These are phyloP conservation scores for Diadema setosum DNA, from an alignment of 35 echinoderm and acorn worm genomes.

Conservation along the genomic window DNA sequence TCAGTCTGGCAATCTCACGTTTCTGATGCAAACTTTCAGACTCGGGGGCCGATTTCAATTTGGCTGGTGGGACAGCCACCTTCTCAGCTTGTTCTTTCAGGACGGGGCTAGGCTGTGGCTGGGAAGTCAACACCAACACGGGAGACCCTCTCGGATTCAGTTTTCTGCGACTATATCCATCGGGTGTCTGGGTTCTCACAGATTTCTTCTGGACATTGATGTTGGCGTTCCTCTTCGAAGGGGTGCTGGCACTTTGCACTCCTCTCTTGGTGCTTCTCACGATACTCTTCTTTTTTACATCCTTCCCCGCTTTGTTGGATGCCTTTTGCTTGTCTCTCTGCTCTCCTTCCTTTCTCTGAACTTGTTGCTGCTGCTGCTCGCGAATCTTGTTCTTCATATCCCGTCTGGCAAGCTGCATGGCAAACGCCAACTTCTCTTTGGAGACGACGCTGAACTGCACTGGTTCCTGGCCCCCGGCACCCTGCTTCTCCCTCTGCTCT, in stretches of 20 bases:
- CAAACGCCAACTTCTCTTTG: slow-evolving; percentile 63
- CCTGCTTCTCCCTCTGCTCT: background rate
- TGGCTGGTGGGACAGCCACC: background rate
- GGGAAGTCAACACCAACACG: background rate
- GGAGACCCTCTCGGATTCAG: background rate
- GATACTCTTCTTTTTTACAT: background rate
- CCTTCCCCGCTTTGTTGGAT: slow-evolving; percentile 16
- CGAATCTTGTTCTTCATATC: slow-evolving; percentile 65
- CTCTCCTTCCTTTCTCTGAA: background rate
- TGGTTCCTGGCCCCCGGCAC: background rate
- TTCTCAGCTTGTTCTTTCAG: background rate
- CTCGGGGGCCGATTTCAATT: background rate
- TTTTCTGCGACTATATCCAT: background rate
- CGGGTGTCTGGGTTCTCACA: slow-evolving; percentile 55
- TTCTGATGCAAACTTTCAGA: slow-evolving; percentile 20
- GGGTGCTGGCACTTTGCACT: background rate
- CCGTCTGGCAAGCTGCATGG: slow-evolving; percentile 70
- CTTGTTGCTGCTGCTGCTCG: background rate
- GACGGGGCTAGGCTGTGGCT: background rate
- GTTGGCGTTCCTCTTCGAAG: background rate
- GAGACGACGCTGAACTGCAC: slow-evolving; percentile 53
- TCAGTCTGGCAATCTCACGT: slow-evolving; percentile 60
- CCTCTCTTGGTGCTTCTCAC: background rate
- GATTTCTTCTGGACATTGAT: slow-evolving; percentile 44
- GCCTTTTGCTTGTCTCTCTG: background rate